phyloP scores from a whole-genome alignment of 2,888 invertebrate species.

The Drosophila nr. medialis region DNA sequence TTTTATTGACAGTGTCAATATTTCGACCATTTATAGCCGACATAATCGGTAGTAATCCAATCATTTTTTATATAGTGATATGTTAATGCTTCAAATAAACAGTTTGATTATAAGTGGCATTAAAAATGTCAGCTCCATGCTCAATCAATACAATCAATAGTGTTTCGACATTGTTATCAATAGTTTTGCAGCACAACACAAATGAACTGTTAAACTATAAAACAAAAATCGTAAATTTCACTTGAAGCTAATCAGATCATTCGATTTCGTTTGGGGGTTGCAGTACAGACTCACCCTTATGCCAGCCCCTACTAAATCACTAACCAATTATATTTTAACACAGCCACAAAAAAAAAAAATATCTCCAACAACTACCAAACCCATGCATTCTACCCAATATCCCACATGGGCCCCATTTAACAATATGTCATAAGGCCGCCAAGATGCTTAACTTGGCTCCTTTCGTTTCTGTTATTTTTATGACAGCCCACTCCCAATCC shows the following conservation, averaged over 20 bases:
- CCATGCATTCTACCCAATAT: conserved; percentile 42
- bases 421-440: conserved; percentile 76
- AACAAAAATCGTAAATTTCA: neutral
- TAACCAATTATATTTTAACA: conserved; percentile 59
- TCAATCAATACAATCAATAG: neutral
- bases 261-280: conserved; percentile 1
- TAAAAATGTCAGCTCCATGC: neutral
- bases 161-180: neutral
- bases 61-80: neutral
- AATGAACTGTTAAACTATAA: conserved; percentile 1
- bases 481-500: conserved; percentile 61
- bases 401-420: conserved; percentile 71
- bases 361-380: conserved; percentile 14
- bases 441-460: conserved; percentile 74
- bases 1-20: neutral
- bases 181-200: conserved; percentile 1
- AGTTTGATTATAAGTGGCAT: neutral
- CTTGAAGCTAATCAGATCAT: neutral
- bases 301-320: conserved; percentile 33
- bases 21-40: neutral
- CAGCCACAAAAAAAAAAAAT: conserved; percentile 11
- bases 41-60: neutral
- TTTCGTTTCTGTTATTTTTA: conserved; percentile 62
- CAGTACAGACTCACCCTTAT: neutral
- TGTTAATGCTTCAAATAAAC: neutral